Evolutionary conservation across 2,113 vertebrate genomes (phyloP), one percentile per base, ranked within the genome.

Genomic region (Chionomys nivalis): DNA sequence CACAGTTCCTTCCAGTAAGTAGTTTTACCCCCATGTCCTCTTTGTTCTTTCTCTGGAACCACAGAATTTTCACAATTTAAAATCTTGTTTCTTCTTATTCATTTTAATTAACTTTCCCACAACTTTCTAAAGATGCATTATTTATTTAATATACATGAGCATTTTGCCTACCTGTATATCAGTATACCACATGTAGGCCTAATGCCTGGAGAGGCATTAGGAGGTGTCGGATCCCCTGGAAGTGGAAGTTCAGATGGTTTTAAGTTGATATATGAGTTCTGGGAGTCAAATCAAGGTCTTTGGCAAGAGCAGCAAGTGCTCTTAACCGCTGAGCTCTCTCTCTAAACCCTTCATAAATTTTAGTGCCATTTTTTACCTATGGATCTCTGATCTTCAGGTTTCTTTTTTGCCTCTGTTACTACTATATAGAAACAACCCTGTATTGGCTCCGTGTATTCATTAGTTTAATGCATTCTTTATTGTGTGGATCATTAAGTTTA

Each of bases 401-500:
- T 88, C 58, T 39, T 12, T 91, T 90, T 70, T 55, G 0, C 19
- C 42, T 33, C 47, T 76, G 33, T 49, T 77, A 49, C 44, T 39
- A 52, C 26, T 81, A 47, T 11, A 23, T 44, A 77, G 88, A 91
- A 90, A 52, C n/a, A 85, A 31, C 24, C 63, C 88, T 92, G 87
- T 52, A 76, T 61, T 70, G 65, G 77, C 31, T 76, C 26, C 33
- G 3, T 14, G 39, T n/a, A 11, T 24, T 87, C 91, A 85, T 77
- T 79, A 89, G 39, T 58, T 91, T 91, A 91, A 83, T 75, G 61
- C 28, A 93, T 95, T 72, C 86, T 72, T 93, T 94, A 78, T 93
- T 86, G 19, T 91, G 44, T 90, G 79, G 49, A 93, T 95, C 89
- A 93, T 91, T 95, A 92, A 92, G 73, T 95, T 78, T 77, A 78